Percentiles rank a stretch among this genome's conserved stretches.
Evolutionary conservation across 2,888 invertebrate genomes (phyloP).

Genomic region (Xanthorhoe designata): DNA sequence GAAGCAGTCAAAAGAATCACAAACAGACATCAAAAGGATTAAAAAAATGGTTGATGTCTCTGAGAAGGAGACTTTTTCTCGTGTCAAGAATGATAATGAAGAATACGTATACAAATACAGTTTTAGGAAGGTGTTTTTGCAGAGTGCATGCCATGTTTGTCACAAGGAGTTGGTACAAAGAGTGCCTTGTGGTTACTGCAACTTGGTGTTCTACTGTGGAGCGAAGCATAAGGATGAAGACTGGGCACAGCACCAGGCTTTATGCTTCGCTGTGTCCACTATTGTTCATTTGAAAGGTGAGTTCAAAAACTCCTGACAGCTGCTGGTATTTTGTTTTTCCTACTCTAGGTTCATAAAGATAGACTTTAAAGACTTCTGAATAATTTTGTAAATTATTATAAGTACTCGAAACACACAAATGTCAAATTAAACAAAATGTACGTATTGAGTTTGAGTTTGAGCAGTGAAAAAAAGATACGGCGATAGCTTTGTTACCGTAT

Average conservation of each 20-base stretch:
- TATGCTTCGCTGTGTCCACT: constrained; percentile 87
- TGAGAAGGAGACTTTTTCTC: constrained; percentile 58
- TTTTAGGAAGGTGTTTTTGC: constrained; percentile 87
- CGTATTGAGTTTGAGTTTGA: too few species aligned
- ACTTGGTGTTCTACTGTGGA: constrained; percentile 88
- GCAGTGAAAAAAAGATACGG: too few species aligned
- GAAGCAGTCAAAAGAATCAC: constrained; percentile 66
- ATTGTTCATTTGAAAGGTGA: constrained; percentile 84
- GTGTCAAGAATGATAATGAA: constrained; percentile 82
- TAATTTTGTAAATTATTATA: too few species aligned
- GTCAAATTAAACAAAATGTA: too few species aligned
- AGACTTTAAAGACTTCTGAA: too few species aligned
- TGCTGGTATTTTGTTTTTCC: too few species aligned
- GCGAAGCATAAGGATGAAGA: constrained; percentile 86
- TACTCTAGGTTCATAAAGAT: too few species aligned
- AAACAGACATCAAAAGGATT: constrained; percentile 60
- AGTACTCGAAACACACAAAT: too few species aligned
- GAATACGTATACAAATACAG: constrained; percentile 88
- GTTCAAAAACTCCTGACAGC: constrained; percentile 30
- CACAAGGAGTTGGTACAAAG: constrained; percentile 69
- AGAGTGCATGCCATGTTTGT: constrained; percentile 85
- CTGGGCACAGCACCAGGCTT: constrained; percentile 82
- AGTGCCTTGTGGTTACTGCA: constrained; percentile 81
- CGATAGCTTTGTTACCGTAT: too few species aligned
- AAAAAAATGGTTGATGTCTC: constrained; percentile 54